phyloP scores from a whole-genome alignment of 2,113 vertebrate species.

The Platycercus adscitus region DNA sequence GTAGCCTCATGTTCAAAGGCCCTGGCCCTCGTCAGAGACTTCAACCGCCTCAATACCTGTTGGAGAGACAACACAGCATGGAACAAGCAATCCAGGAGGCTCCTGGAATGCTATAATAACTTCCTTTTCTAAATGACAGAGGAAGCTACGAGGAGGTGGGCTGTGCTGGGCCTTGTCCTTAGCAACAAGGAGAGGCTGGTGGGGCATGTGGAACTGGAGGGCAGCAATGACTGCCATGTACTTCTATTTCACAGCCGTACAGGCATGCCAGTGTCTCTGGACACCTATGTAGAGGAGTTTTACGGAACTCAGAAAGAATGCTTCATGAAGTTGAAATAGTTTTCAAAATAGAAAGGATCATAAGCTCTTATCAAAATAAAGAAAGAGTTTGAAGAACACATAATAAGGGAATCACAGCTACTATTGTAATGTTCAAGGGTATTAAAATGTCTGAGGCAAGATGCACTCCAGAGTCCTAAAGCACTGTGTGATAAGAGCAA shows the following conservation, averaged over 20 bases:
- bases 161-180: background rate
- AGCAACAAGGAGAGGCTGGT: background rate
- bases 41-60: background rate
- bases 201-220: background rate
- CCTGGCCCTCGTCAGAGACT: background rate
- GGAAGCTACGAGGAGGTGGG: background rate
- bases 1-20: background rate
- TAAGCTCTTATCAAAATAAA: background rate
- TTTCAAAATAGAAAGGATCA: background rate
- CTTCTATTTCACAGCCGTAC: background rate
- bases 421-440: background rate
- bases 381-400: background rate
- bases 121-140: background rate
- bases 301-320: background rate
- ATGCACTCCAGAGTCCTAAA: background rate
- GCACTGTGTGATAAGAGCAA: background rate
- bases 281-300: background rate
- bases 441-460: background rate
- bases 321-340: background rate
- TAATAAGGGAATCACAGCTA: background rate
- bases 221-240: background rate
- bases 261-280: background rate
- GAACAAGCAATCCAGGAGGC: background rate
- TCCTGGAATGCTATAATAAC: background rate
- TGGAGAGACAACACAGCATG: background rate